These are phyloP conservation scores for Drosophila hydei DNA, from an alignment of 1,140 invertebrate species.

Conservation along the genomic window DNA sequence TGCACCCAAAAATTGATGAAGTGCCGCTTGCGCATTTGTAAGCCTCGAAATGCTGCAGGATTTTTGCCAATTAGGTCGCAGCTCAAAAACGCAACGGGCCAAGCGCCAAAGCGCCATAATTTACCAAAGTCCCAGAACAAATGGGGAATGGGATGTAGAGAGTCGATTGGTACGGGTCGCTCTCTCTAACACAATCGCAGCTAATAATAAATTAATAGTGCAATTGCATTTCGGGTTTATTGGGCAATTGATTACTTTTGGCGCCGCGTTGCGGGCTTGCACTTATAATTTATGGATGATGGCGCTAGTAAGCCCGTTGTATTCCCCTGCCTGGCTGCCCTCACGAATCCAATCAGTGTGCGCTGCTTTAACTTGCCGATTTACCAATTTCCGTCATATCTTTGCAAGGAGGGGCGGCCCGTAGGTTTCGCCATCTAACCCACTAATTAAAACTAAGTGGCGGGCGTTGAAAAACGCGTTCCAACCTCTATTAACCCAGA, in stretches of 20 bases:
- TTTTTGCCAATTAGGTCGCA: slow-evolving; percentile 42
- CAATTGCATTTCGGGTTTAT: slow-evolving; percentile 46
- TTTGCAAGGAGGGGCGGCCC: not conserved
- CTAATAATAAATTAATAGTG: slow-evolving; percentile 54
- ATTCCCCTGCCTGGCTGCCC: not conserved
- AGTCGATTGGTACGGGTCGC: not conserved
- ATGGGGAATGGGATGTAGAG: not conserved
- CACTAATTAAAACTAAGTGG: slow-evolving; percentile 81
- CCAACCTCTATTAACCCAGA: slow-evolving; percentile 75
- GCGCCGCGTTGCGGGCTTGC: slow-evolving; percentile 20
- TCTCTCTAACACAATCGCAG: slow-evolving; percentile 24
- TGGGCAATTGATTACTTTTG: slow-evolving; percentile 47
- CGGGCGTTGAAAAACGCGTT: slow-evolving; percentile 61
- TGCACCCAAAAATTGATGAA: slow-evolving; percentile 30
- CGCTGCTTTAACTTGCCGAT: slow-evolving; percentile 29
- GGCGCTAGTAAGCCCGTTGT: not conserved
- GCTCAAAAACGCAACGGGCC: slow-evolving; percentile 37
- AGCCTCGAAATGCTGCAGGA: slow-evolving; percentile 27
- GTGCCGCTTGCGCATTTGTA: slow-evolving; percentile 20
- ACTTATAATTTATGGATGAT: slow-evolving; percentile 49
- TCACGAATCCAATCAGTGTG: slow-evolving; percentile 19
- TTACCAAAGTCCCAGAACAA: slow-evolving; percentile 11
- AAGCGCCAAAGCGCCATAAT: slow-evolving; percentile 30
- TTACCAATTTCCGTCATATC: slow-evolving; percentile 33
- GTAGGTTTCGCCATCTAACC: slow-evolving; percentile 40